Evolutionary conservation across 2,113 vertebrate species (phyloP).

Genomic region (Hirundichthys speculiger): DNA sequence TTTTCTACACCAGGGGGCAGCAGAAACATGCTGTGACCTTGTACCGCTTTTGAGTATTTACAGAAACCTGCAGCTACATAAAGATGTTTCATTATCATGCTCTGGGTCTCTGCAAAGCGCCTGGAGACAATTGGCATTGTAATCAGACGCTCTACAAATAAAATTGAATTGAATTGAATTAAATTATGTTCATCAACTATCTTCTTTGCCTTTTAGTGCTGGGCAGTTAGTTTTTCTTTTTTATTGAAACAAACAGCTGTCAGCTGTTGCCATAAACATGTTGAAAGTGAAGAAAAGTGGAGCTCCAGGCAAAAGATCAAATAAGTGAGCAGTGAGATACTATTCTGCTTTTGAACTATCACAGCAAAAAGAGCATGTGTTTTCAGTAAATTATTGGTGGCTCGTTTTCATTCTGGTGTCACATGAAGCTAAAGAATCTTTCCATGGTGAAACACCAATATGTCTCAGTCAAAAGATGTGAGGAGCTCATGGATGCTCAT

Average conservation of each 20-base stretch:
- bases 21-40: conserved; percentile 17
- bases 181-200: background rate
- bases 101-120: too few species aligned
- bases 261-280: background rate
- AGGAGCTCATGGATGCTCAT: background rate
- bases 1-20: conserved; percentile 27
- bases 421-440: background rate
- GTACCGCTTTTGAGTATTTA: too few species aligned
- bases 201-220: too few species aligned
- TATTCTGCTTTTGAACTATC: too few species aligned
- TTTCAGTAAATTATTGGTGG: background rate
- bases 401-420: background rate
- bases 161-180: too few species aligned
- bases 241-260: background rate
- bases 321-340: too few species aligned
- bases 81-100: background rate
- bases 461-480: background rate
- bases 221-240: background rate
- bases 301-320: too few species aligned
- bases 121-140: too few species aligned
- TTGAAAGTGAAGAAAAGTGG: background rate
- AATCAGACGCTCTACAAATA: too few species aligned
- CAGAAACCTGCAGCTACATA: background rate
- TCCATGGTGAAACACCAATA: background rate
- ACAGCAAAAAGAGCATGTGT: too few species aligned